These are phyloP conservation scores for Petrolisthes cinctipes DNA, from an alignment of 2,888 invertebrate genomes.

Conservation along the genomic window DNA sequence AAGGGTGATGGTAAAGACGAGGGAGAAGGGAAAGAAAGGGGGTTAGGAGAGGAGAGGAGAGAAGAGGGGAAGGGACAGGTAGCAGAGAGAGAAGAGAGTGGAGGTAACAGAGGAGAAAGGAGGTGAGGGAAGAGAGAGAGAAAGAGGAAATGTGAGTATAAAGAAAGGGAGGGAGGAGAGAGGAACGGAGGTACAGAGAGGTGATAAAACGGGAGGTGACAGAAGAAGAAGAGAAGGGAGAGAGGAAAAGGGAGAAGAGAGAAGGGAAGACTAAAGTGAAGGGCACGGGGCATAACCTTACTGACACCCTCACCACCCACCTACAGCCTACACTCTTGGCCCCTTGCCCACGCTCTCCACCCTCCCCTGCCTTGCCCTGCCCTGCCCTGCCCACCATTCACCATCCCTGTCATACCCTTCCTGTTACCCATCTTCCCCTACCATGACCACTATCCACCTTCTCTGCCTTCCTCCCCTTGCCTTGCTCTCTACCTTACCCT, in stretches of 20 bases:
- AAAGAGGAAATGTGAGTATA: neutral
- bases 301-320: constrained; percentile 11
- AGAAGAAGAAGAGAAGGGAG: neutral
- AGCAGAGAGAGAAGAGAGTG: neutral
- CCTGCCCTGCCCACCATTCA: constrained; percentile 5
- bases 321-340: constrained; percentile 25
- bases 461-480: neutral
- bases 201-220: neutral
- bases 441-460: neutral
- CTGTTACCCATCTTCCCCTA: neutral
- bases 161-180: neutral
- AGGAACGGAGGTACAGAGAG: neutral
- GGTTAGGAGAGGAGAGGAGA: neutral
- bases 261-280: neutral
- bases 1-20: neutral
- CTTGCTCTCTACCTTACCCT: neutral
- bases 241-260: neutral
- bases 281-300: neutral
- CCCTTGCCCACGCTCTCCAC: neutral
- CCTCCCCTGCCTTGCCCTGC: constrained; percentile 4
- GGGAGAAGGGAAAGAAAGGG: neutral
- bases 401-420: neutral
- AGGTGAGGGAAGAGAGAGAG: neutral
- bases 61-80: neutral
- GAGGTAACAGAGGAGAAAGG: neutral